Conservation (phyloP, 1,140 invertebrate species). For the Neoseiulus cucumeris region DNA sequence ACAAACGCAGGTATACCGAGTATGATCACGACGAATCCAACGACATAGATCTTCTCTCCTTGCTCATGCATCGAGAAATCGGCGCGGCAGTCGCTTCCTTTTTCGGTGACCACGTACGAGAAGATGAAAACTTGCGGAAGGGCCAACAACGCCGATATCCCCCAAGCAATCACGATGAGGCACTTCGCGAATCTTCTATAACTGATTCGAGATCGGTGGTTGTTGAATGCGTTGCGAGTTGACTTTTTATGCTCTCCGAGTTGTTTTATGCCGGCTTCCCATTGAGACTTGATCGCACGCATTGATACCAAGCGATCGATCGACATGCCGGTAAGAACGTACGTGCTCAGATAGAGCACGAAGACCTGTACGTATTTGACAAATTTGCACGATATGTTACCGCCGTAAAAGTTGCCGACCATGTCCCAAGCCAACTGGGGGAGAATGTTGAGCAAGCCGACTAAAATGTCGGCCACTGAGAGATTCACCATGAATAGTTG, state of each 20-base stretch:
- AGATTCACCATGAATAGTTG: slow-evolving; percentile 52
- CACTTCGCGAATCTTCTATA: slow-evolving; percentile 33
- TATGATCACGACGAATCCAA: slow-evolving; percentile 29
- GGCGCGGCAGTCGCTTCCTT: slow-evolving; percentile 38
- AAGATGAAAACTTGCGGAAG: slow-evolving; percentile 40
- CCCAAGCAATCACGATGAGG: slow-evolving; percentile 40
- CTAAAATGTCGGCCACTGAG: slow-evolving; percentile 46
- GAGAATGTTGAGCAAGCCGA: slow-evolving; percentile 45
- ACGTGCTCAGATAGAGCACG: slow-evolving; percentile 43
- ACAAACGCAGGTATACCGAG: slow-evolving; percentile 20
- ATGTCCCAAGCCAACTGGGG: slow-evolving; percentile 50
- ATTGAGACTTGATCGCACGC: slow-evolving; percentile 48
- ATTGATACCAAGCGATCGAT: slow-evolving; percentile 46
- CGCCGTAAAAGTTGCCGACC: slow-evolving; percentile 39
- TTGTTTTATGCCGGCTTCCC: slow-evolving; percentile 27
- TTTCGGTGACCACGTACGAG: slow-evolving; percentile 28
- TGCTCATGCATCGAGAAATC: slow-evolving; percentile 38
- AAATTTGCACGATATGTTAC: slow-evolving; percentile 41
- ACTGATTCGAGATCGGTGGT: not conserved
- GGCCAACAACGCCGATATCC: slow-evolving; percentile 37
- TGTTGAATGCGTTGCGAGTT: not conserved
- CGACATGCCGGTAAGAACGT: slow-evolving; percentile 42
- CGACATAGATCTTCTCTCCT: slow-evolving; percentile 40
- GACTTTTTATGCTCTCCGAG: not conserved
- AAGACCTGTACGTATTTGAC: slow-evolving; percentile 47